Percentiles rank a stretch among this genome's conserved stretches.
Conservation (phyloP, 2,797 vertebrate species). For the Hyperoplus lanceolatus region DNA sequence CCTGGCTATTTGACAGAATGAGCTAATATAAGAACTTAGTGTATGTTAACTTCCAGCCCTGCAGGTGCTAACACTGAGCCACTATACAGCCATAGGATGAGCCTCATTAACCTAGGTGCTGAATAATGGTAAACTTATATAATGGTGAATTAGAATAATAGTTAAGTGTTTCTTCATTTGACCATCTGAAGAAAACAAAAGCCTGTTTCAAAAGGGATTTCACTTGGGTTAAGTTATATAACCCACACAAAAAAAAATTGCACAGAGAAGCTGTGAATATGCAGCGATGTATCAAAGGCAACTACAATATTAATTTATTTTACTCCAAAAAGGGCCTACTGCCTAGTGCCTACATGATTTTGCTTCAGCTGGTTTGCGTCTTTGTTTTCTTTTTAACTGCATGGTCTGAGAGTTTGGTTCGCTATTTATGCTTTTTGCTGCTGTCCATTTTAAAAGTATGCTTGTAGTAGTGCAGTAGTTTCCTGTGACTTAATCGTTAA, state of each 20-base stretch:
- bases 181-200: not conserved
- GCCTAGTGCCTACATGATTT: not conserved
- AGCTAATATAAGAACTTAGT: slow-evolving; percentile 12
- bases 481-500: not conserved
- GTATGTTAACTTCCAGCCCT: slow-evolving; percentile 8
- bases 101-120: too few species aligned
- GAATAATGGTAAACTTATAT: too few species aligned
- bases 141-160: too few species aligned
- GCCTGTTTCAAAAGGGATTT: not conserved
- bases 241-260: not conserved
- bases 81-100: too few species aligned
- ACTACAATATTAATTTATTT: not conserved
- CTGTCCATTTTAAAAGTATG: not conserved
- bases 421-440: not conserved
- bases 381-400: not conserved
- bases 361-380: not conserved
- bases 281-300: slow-evolving; percentile 4
- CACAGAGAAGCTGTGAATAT: not conserved
- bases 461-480: not conserved
- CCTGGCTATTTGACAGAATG: slow-evolving; percentile 11
- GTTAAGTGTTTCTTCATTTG: not conserved
- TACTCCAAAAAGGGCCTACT: not conserved
- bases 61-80: not conserved
- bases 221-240: not conserved
- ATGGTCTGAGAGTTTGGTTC: not conserved